These are phyloP conservation scores for Balearica regulorum DNA, from an alignment of 2,797 vertebrate genomes.

Conservation along the genomic window DNA sequence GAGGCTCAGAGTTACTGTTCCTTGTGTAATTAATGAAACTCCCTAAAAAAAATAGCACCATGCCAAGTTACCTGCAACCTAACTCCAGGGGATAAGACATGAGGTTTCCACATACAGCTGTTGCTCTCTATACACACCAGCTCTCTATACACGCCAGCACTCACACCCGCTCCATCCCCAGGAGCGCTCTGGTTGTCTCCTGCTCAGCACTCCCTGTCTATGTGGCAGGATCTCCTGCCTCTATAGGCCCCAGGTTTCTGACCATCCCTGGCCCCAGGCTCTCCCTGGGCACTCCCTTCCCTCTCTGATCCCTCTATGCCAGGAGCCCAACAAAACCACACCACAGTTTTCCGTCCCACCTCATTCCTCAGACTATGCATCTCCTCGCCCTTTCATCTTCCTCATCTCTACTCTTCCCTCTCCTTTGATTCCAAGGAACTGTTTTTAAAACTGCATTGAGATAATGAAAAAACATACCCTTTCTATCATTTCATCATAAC, in stretches of 20 bases:
- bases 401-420: neutral
- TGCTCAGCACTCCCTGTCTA: no score
- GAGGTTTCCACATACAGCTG: neutral
- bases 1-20: neutral
- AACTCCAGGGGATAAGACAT: neutral
- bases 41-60: fast-evolving
- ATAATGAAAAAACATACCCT: neutral
- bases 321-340: neutral
- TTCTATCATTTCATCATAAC: neutral
- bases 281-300: no score
- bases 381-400: neutral
- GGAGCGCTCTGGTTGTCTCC: fast-evolving
- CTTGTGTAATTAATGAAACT: neutral
- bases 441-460: neutral
- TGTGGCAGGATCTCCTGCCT: neutral
- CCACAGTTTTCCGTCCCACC: neutral
- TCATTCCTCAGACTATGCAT: neutral
- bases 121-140: neutral
- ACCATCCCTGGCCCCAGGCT: neutral
- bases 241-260: neutral
- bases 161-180: neutral
- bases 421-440: neutral
- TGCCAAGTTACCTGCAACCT: neutral
- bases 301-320: neutral
- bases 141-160: fast-evolving